Base-by-base conservation (phyloP, 2,888 invertebrate species). In the Sphecodes monilicornis region DNA sequence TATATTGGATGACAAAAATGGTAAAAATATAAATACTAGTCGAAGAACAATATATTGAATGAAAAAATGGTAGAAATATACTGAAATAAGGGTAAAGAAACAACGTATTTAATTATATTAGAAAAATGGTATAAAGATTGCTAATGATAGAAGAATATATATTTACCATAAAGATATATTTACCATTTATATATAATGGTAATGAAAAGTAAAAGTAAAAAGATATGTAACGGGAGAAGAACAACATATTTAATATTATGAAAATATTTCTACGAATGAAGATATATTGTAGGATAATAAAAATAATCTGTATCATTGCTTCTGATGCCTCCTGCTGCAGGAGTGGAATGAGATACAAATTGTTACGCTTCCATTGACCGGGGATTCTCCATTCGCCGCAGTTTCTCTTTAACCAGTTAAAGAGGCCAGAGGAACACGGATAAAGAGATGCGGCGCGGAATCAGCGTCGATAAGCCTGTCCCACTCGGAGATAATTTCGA, bases 401-500 rank as follows among this genome's bases (percentile, higher is more conserved):
- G 64, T 16, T 16, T 18, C 64, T 64, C 32, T 64, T 64, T 64
- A 64, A 32, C 64, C 13, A 57, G 72, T 68, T 39, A 70, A 73
- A 64, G 39, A 26, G 60, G n/a, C 29, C 10, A 57, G 57, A 57
- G 57, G 26, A 26, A n/a, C 1, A 50, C 29, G n/a, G 46, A n/a
- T 29, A 32, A 11, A 8, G 32, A 32, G 57, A 68, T 57, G 39
- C 75, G 11, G 46, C 46, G 29, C 57, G 75, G 72, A 85, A 73
- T 78, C 78, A 78, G 50, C 69, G 54, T 54, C 74, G 77, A 78
- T 80, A 80, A 80, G 71, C 39, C 36, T 50, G 71, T 57, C 60
- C 54, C 41, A 13, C 64, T 77, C 39, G 39, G 64, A 74, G 79
- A 82, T 85, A 74, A 84, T 84, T 85, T 75, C 84, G 71, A 80